A percentile compares a stretch with the other conserved stretches of the same genome.
Conservation (phyloP, 2,888 invertebrate species). For the Helicoverpa assulta region DNA sequence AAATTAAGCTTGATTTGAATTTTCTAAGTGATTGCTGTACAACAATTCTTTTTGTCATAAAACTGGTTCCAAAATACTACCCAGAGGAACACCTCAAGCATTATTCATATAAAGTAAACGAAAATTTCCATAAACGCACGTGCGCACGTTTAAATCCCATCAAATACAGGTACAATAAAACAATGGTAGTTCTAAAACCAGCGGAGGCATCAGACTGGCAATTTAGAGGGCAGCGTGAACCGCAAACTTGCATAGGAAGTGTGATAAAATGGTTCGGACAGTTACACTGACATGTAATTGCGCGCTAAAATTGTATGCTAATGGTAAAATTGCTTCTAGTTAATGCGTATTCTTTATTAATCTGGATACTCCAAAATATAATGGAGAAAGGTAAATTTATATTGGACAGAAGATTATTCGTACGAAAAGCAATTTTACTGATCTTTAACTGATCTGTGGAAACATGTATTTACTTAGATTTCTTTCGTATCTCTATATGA, state of each 20-base stretch:
- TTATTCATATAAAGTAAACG: constrained; percentile 20
- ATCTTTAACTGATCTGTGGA: no score
- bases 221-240: constrained; percentile 60
- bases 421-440: no score
- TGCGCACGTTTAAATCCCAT: constrained; percentile 46
- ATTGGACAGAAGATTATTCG: no score
- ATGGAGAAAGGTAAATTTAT: no score
- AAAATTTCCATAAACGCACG: constrained; percentile 38
- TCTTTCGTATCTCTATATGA: no score
- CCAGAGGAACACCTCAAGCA: constrained; percentile 16
- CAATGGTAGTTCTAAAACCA: constrained; percentile 63
- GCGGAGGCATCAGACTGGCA: constrained; percentile 57
- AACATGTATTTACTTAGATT: no score
- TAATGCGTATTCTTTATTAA: no score
- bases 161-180: constrained; percentile 61
- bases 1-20: no score
- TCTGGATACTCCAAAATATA: no score
- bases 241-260: constrained; percentile 72
- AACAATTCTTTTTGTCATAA: background rate
- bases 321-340: no score
- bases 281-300: constrained; percentile 63
- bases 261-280: constrained; percentile 74
- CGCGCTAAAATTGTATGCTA: background rate
- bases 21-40: background rate
- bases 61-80: constrained; percentile 1